Percentiles rank a stretch among this genome's conserved stretches.
Conservation (phyloP, 2,113 vertebrate species). For the Pygoscelis antarcticus region DNA sequence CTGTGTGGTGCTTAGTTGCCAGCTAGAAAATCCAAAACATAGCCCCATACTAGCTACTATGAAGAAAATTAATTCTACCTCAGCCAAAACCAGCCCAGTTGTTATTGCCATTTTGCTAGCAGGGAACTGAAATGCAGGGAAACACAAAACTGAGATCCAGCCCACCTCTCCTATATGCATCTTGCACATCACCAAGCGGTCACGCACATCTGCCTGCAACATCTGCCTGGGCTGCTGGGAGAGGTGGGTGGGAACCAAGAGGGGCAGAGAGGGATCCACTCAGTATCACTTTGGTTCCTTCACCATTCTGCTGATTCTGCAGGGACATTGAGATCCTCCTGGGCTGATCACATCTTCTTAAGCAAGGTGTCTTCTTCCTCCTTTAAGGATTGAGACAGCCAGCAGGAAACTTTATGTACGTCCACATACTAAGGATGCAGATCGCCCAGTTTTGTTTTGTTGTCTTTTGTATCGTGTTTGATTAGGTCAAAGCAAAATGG, state of each 20-base stretch:
- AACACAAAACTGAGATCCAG: background rate
- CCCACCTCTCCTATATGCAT: background rate
- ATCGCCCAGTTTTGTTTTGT: background rate
- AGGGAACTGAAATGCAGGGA: background rate
- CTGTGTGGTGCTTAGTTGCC: no score
- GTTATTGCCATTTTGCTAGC: background rate
- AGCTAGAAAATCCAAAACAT: no score
- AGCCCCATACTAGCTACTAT: no score
- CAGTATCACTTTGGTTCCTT: background rate
- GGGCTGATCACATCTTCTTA: background rate
- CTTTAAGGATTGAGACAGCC: background rate
- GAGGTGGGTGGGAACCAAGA: background rate
- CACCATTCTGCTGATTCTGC: background rate
- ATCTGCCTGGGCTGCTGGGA: background rate
- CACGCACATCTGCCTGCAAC: background rate
- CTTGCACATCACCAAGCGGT: accelerated
- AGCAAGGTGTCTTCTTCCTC: background rate
- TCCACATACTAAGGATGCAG: background rate
- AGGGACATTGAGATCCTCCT: background rate
- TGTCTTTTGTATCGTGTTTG: background rate
- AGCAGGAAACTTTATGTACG: background rate
- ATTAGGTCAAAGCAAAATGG: background rate
- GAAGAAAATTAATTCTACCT: no score
- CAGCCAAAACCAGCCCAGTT: no score
- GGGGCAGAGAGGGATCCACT: background rate